Conservation (phyloP, 2,888 invertebrate genomes). For the Piscicola geometra region DNA sequence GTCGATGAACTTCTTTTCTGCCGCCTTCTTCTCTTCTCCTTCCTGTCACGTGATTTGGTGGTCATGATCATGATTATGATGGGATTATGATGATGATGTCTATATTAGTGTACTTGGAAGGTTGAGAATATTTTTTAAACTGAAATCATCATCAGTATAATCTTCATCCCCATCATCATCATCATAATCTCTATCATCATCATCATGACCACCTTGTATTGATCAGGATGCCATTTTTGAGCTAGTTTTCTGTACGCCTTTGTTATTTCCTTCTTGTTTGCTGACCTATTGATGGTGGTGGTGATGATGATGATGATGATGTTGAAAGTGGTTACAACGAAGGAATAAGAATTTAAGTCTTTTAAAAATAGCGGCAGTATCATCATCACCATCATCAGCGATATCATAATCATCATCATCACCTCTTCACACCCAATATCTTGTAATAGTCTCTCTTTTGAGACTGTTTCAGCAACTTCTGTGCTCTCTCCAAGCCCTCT, state of each 20-base stretch:
- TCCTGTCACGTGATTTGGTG: slow-evolving; percentile 54
- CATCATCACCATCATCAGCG: background rate
- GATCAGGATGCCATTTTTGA: slow-evolving; percentile 98
- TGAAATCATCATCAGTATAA: background rate
- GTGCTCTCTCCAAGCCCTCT: slow-evolving; percentile 80
- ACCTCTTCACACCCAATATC: slow-evolving; percentile 82
- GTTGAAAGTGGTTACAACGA: no score
- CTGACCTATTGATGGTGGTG: slow-evolving; percentile 59
- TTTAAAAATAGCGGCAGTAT: no score
- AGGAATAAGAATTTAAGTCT: no score
- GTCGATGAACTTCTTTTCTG: slow-evolving; percentile 96
- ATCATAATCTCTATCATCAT: background rate
- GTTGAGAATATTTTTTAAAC: no score
- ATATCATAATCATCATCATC: slow-evolving; percentile 35
- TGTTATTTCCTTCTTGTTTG: slow-evolving; percentile 83
- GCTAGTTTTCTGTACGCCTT: slow-evolving; percentile 93
- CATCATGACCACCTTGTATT: slow-evolving; percentile 65
- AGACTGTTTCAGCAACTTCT: slow-evolving; percentile 84
- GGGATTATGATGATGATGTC: no score
- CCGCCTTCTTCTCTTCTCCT: slow-evolving; percentile 75
- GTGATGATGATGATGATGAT: slow-evolving; percentile 4
- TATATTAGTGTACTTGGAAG: no score
- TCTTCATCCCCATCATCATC: background rate
- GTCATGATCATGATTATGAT: no score
- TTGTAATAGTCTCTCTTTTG: slow-evolving; percentile 95